Conservation (phyloP, 2,888 invertebrate species). For the Tryphoninae sp. region DNA sequence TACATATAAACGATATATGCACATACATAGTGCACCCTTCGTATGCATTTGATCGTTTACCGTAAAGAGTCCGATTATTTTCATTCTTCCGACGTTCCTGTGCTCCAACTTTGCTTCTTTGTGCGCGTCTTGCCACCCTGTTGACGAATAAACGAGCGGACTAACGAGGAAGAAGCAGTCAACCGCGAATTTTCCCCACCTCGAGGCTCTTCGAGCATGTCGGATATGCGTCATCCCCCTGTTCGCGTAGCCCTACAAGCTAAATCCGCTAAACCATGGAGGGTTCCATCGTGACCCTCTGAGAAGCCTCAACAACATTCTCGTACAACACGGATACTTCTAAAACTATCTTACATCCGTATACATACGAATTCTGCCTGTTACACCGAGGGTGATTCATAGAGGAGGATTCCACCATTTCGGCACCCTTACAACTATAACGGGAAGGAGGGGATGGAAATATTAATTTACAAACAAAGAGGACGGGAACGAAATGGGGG, state of each 20-base stretch:
- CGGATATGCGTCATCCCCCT: slow-evolving; percentile 62
- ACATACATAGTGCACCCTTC: not conserved
- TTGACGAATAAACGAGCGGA: slow-evolving; percentile 30
- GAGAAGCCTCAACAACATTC: slow-evolving; percentile 23
- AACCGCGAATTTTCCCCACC: slow-evolving; percentile 17
- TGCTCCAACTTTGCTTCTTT: not conserved
- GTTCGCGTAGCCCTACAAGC: slow-evolving; percentile 47
- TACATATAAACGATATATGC: not conserved
- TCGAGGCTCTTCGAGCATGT: slow-evolving; percentile 40
- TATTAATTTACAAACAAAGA: slow-evolving; percentile 38
- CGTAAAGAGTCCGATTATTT: not conserved
- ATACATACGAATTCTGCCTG: not conserved
- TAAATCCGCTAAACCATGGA: slow-evolving; percentile 10
- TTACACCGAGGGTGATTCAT: slow-evolving; percentile 55
- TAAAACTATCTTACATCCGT: not conserved
- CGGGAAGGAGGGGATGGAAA: not conserved
- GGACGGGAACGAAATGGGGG: not conserved
- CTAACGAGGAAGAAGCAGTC: slow-evolving; percentile 35
- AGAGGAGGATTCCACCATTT: slow-evolving; percentile 24
- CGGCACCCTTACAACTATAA: slow-evolving; percentile 39
- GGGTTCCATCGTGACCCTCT: slow-evolving; percentile 22
- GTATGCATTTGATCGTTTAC: not conserved
- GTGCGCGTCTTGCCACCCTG: slow-evolving; percentile 1
- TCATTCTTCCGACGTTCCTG: slow-evolving; percentile 8
- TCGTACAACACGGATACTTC: slow-evolving; percentile 23